Evolutionary conservation across 2,113 vertebrate species (phyloP).

Genomic region (Perca fluviatilis): DNA sequence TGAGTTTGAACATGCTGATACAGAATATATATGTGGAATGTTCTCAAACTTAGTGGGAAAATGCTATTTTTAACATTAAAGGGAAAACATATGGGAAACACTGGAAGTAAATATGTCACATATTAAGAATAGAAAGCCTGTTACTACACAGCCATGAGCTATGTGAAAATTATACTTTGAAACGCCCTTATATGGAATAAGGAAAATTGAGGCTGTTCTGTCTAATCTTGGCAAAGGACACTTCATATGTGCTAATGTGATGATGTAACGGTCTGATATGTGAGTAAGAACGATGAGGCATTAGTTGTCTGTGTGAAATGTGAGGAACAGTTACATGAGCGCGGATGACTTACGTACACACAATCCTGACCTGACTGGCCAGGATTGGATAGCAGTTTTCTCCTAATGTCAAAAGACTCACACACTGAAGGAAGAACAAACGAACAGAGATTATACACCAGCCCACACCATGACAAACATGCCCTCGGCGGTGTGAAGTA

Average conservation of each 20-base stretch:
- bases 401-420: conserved; percentile 35
- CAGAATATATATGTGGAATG: not conserved
- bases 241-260: not conserved
- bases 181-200: not conserved
- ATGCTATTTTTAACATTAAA: not conserved
- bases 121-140: not conserved
- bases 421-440: conserved; percentile 27
- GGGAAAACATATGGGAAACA: not conserved
- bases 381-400: conserved; percentile 23
- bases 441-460: not conserved
- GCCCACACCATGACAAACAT: conserved; percentile 30
- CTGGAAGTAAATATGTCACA: not conserved
- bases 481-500: conserved; percentile 24
- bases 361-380: not conserved
- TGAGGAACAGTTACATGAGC: conserved; percentile 35
- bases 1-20: not conserved
- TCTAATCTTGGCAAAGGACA: conserved; percentile 30
- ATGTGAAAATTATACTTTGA: not conserved
- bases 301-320: conserved; percentile 31
- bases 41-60: not conserved
- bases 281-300: conserved; percentile 34
- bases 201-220: not conserved
- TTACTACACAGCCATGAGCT: not conserved
- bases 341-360: not conserved
- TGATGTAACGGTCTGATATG: conserved; percentile 11